phyloP scores from a whole-genome alignment of 2,113 vertebrate genomes.

The Rhabdornis inornatus region DNA sequence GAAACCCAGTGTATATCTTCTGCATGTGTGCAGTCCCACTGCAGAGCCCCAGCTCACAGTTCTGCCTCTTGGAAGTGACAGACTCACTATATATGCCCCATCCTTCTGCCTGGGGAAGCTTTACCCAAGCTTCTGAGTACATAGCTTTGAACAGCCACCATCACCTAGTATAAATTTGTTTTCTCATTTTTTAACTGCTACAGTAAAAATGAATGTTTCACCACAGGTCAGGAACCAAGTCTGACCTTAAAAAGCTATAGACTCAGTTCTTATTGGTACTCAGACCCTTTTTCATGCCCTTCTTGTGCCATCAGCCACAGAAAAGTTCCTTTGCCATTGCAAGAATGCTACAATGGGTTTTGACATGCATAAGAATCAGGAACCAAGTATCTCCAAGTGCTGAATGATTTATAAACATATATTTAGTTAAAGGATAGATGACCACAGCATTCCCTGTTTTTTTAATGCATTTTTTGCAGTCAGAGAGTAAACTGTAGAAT shows the following conservation, averaged over 20 bases:
- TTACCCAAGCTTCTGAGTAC: neutral
- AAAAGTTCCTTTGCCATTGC: neutral
- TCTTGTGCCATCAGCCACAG: neutral
- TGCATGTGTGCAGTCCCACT: neutral
- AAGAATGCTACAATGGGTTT: neutral
- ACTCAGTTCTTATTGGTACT: neutral
- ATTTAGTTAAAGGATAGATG: neutral
- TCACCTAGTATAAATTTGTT: neutral
- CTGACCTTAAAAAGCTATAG: neutral
- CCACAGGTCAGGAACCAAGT: neutral
- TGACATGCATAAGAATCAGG: neutral
- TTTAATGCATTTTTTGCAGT: neutral
- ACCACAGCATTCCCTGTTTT: neutral
- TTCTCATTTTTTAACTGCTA: neutral
- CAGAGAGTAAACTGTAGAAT: neutral
- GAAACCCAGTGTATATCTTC: fast-evolving
- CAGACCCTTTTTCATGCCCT: neutral
- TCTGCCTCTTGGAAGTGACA: neutral
- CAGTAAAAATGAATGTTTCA: neutral
- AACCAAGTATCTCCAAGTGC: neutral
- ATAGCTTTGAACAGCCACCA: neutral
- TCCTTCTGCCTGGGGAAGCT: neutral
- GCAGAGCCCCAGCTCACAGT: neutral
- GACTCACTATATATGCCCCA: neutral
- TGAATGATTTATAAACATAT: neutral